These are phyloP conservation scores for Heliothis subflexa DNA, from an alignment of 1,140 invertebrate species.

Conservation along the genomic window DNA sequence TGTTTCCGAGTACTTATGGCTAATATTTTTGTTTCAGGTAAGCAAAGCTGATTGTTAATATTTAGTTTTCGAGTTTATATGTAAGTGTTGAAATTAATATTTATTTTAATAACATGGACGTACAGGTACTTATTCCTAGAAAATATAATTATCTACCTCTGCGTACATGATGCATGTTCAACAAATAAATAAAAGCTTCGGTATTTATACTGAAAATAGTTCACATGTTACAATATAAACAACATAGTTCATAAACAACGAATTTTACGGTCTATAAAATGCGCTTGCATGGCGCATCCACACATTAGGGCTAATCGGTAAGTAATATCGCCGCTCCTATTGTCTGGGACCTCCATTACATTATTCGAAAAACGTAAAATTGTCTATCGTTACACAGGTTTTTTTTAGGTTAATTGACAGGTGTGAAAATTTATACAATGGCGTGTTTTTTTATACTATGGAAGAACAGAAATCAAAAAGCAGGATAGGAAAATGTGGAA, in stretches of 20 bases:
- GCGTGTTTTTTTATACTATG: background rate
- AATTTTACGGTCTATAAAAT: constrained; percentile 47
- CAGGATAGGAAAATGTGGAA: background rate
- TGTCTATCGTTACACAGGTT: constrained; percentile 7
- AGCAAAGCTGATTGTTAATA: background rate
- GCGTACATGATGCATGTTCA: too few relatives aligned
- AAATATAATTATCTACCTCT: too few relatives aligned
- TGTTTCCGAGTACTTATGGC: background rate
- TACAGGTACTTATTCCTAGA: too few relatives aligned
- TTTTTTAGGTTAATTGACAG: constrained; percentile 42
- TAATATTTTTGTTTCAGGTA: constrained; percentile 29
- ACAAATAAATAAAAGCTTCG: background rate
- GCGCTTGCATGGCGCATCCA: constrained; percentile 12
- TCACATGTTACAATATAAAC: constrained; percentile 7
- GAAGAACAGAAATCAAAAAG: background rate
- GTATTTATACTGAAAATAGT: background rate
- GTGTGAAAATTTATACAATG: constrained; percentile 36
- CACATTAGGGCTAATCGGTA: constrained; percentile 45
- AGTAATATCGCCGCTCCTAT: constrained; percentile 18
- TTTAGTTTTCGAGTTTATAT: too few relatives aligned
- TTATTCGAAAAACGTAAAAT: constrained; percentile 28
- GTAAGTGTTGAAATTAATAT: too few relatives aligned
- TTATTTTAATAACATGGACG: too few relatives aligned
- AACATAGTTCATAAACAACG: constrained; percentile 24
- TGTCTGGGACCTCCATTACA: constrained; percentile 12